These are phyloP conservation scores for Caenorhabditis latens DNA, from an alignment of 1,140 invertebrate genomes.

Conservation along the genomic window DNA sequence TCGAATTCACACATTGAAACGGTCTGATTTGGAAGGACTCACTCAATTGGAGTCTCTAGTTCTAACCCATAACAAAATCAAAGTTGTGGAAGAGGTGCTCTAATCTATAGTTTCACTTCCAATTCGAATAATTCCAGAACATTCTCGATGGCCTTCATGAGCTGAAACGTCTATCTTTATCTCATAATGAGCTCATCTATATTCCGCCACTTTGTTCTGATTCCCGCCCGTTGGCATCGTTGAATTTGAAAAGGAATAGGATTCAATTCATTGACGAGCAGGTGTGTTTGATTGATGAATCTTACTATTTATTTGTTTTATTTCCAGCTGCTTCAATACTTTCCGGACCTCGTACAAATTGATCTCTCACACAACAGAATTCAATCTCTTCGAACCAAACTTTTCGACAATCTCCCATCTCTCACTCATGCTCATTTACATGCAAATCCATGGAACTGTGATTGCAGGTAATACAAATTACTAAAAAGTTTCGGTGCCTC, in stretches of 20 bases:
- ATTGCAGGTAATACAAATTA: conserved; percentile 59
- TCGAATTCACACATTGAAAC: conserved; percentile 17
- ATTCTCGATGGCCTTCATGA: conserved; percentile 50
- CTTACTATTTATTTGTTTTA: background rate
- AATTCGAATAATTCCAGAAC: conserved; percentile 19
- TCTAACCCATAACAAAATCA: conserved; percentile 52
- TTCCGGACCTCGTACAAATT: conserved; percentile 46
- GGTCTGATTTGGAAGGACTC: conserved; percentile 5
- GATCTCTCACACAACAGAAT: conserved; percentile 59
- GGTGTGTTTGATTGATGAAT: background rate
- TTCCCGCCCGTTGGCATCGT: conserved; percentile 7
- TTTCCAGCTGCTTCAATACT: conserved; percentile 43
- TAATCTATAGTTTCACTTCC: background rate
- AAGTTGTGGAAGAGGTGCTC: conserved; percentile 8
- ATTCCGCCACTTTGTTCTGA: conserved; percentile 37
- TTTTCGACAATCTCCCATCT: conserved; percentile 45
- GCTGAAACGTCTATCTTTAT: conserved; percentile 50
- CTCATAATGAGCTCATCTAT: conserved; percentile 46
- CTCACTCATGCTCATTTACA: conserved; percentile 35
- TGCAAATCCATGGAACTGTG: conserved; percentile 61
- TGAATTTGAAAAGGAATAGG: conserved; percentile 56
- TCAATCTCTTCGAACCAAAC: conserved; percentile 27
- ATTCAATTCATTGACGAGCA: conserved; percentile 54
- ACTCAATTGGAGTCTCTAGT: conserved; percentile 36
- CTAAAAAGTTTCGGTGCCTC: conserved; percentile 59